phyloP scores from a whole-genome alignment of 2,797 vertebrate species.

The Borostomias antarcticus region DNA sequence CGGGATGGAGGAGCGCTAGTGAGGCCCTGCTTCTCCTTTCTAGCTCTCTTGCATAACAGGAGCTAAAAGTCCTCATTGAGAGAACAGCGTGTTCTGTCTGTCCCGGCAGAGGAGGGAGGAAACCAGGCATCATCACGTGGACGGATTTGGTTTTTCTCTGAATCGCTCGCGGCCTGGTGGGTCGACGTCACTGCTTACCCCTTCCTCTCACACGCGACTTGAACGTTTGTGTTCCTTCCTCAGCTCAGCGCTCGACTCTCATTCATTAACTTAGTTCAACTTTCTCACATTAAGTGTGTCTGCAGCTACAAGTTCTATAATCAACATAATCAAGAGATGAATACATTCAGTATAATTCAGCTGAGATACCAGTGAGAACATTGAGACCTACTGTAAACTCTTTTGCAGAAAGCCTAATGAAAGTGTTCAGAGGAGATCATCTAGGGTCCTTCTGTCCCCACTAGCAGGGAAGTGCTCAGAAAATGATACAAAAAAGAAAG shows the following conservation, averaged over 20 bases:
- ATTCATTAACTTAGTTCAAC: background rate
- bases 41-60: slow-evolving; percentile 53
- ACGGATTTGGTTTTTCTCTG: slow-evolving; percentile 82
- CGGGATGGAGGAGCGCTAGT: background rate
- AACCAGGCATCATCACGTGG: slow-evolving; percentile 70
- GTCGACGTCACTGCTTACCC: slow-evolving; percentile 47
- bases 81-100: slow-evolving; percentile 73
- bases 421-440: too few relatives aligned
- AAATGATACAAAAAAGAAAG: too few relatives aligned
- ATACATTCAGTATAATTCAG: too few relatives aligned
- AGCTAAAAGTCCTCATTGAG: slow-evolving; percentile 46
- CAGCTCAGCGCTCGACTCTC: background rate
- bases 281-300: too few relatives aligned
- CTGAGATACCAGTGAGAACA: background rate
- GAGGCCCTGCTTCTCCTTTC: slow-evolving; percentile 24
- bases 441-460: too few relatives aligned
- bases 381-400: too few relatives aligned
- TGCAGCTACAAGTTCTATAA: background rate
- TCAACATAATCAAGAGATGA: too few relatives aligned
- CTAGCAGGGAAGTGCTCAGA: too few relatives aligned
- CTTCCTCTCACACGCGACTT: slow-evolving; percentile 45
- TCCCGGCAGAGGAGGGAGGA: slow-evolving; percentile 69
- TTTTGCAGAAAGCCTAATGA: too few relatives aligned
- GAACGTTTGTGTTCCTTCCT: slow-evolving; percentile 37
- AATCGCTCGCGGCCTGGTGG: slow-evolving; percentile 60